These are phyloP conservation scores for Acipenser ruthenus DNA, from an alignment of 2,797 vertebrate genomes.

Conservation along the genomic window DNA sequence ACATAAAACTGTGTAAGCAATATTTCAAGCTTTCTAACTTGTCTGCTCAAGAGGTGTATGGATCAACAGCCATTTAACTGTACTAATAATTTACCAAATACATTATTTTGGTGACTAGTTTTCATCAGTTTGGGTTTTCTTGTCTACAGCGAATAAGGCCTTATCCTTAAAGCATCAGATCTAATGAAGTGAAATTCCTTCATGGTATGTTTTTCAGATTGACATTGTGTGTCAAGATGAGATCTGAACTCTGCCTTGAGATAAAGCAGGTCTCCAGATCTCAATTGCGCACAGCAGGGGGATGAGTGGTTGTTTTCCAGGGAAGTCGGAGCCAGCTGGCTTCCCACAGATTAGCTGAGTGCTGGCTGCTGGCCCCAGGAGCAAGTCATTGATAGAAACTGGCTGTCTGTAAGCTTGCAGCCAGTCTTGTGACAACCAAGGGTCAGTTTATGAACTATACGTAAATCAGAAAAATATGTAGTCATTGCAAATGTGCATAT, in stretches of 20 bases:
- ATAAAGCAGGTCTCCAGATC: slow-evolving; percentile 34
- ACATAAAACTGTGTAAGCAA: too few relatives aligned
- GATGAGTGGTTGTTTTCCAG: slow-evolving; percentile 30
- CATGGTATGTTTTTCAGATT: slow-evolving; percentile 20
- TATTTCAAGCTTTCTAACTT: too few relatives aligned
- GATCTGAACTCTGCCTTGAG: slow-evolving; percentile 29
- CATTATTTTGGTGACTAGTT: too few relatives aligned
- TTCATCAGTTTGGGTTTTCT: too few relatives aligned
- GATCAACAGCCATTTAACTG: too few relatives aligned
- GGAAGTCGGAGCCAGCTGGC: slow-evolving; percentile 40
- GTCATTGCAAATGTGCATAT: too few relatives aligned
- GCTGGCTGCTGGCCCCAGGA: slow-evolving; percentile 29
- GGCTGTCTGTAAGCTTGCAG: slow-evolving; percentile 2
- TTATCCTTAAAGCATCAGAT: neutral
- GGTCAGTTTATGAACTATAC: neutral
- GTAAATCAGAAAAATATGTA: too few relatives aligned
- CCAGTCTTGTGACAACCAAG: neutral
- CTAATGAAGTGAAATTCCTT: slow-evolving; percentile 1
- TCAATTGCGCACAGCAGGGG: slow-evolving; percentile 36
- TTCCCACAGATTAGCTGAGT: slow-evolving; percentile 35
- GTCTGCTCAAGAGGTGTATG: too few relatives aligned
- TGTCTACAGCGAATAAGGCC: neutral
- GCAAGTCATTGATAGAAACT: slow-evolving; percentile 3
- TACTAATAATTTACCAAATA: too few relatives aligned
- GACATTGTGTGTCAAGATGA: slow-evolving; percentile 31